These are phyloP conservation scores for Gymnarchus niloticus DNA, from an alignment of 2,113 vertebrate genomes.

Conservation along the genomic window DNA sequence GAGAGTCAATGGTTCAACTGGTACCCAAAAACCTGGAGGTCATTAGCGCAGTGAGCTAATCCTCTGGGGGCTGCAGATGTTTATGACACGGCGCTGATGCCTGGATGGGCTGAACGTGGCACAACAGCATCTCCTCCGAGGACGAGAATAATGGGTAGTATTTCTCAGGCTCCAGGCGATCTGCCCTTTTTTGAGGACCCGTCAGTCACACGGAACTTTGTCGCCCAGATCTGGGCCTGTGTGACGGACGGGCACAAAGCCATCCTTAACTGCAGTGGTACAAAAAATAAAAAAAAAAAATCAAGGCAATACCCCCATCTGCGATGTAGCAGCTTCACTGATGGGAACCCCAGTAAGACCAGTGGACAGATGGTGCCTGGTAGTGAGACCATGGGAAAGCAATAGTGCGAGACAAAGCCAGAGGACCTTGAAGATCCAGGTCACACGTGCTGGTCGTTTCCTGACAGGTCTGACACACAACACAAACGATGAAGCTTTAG, in stretches of 20 bases:
- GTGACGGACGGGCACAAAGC: too few relatives aligned
- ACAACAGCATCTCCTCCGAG: neutral
- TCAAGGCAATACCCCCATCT: neutral
- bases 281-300: neutral
- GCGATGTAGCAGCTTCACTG: neutral
- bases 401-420: neutral
- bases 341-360: conserved; percentile 27
- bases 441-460: neutral
- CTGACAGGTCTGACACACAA: neutral
- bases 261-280: neutral
- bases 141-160: neutral
- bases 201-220: neutral
- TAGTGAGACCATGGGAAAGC: neutral
- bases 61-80: neutral
- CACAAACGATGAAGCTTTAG: neutral
- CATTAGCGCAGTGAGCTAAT: neutral
- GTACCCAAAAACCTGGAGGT: neutral
- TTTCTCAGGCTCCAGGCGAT: neutral
- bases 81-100: neutral
- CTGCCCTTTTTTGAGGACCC: neutral
- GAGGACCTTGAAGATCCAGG: conserved; percentile 16
- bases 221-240: too few relatives aligned
- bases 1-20: too few relatives aligned
- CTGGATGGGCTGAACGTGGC: neutral
- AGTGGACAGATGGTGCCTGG: conserved; percentile 38